These are phyloP conservation scores for Myotis vivesi DNA, from an alignment of 2,797 vertebrate genomes.

Conservation along the genomic window DNA sequence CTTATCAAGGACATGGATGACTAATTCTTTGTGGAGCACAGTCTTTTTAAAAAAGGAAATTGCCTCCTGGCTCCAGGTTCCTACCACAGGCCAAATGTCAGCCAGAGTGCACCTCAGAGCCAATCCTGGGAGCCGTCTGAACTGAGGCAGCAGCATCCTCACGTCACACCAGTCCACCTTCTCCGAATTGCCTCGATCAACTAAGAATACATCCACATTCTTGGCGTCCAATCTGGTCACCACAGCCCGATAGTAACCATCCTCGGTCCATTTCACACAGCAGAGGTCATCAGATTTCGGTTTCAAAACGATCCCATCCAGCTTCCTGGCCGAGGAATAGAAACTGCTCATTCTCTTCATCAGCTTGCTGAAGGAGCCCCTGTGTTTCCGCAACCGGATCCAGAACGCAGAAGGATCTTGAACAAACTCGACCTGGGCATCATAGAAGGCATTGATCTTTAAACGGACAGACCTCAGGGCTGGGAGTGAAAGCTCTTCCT, in stretches of 20 bases:
- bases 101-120: slow-evolving; percentile 90
- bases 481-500: not conserved
- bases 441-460: slow-evolving; percentile 82
- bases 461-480: slow-evolving; percentile 50
- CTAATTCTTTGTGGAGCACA: slow-evolving; percentile 87
- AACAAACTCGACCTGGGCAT: slow-evolving; percentile 86
- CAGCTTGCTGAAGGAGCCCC: slow-evolving; percentile 85
- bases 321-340: slow-evolving; percentile 83
- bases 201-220: slow-evolving; percentile 85
- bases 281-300: slow-evolving; percentile 88
- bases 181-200: slow-evolving; percentile 90
- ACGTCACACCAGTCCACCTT: slow-evolving; percentile 83
- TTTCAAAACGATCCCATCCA: slow-evolving; percentile 78
- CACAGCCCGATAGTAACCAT: slow-evolving; percentile 88
- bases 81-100: slow-evolving; percentile 84
- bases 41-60: slow-evolving; percentile 88
- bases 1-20: slow-evolving; percentile 84
- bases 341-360: slow-evolving; percentile 85
- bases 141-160: slow-evolving; percentile 86
- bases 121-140: slow-evolving; percentile 86
- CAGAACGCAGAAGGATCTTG: slow-evolving; percentile 91
- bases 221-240: slow-evolving; percentile 83
- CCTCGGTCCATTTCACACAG: slow-evolving; percentile 88
- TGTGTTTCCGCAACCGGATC: slow-evolving; percentile 87
- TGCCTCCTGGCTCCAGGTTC: slow-evolving; percentile 87